Evolutionary conservation across 1,140 invertebrate species (phyloP), one percentile per base, ranked within the genome.

Genomic region (Elysia chlorotica): DNA sequence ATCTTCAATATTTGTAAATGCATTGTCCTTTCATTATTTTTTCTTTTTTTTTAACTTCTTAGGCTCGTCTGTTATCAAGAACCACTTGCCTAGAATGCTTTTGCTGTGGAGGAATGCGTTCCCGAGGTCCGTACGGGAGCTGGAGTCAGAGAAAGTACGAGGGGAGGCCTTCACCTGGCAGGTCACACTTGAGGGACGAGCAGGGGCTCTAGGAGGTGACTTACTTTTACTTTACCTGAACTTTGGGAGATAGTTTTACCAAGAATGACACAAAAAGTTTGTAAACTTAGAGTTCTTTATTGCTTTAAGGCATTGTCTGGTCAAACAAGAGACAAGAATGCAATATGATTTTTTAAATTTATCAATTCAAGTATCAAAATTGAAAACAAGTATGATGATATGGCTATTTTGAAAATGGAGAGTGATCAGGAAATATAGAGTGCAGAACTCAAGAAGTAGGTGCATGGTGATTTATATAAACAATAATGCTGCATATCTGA

Each of bases 161-260:
- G 98, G 98, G 6, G 98, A 99, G 90, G 94, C 96, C 0, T 99
- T 99, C 85, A 99, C 97, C 53, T 99, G 98, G 98, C 96, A 99
- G 90, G 95, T 99, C 25, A 98, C 97, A 1, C 88, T 99, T 59
- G 97, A 99, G 90, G 96, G 96, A 21, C 90, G 98, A 70, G 95
- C 97, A 21, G 98, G 98, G 0, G 98, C 98, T 17, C 87, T 99
- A 2, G 96, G 96, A 21, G 82, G 86, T 86, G 77, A 57, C 73
- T 59, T 19, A 53, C 10, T 57, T 33, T n/a, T n/a, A n/a, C 17
- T 74, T 1, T 69, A 67, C 30, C 14, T 67, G 30, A 48, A 4
- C 5, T 67, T 37, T 17, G n/a, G 21, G 10, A 14, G 41, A 48
- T 14, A n/a, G 10, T n/a, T 48, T n/a, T 48, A 14, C 41, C n/a